phyloP scores from a whole-genome alignment of 2,797 vertebrate genomes.

The Semotilus atromaculatus region DNA sequence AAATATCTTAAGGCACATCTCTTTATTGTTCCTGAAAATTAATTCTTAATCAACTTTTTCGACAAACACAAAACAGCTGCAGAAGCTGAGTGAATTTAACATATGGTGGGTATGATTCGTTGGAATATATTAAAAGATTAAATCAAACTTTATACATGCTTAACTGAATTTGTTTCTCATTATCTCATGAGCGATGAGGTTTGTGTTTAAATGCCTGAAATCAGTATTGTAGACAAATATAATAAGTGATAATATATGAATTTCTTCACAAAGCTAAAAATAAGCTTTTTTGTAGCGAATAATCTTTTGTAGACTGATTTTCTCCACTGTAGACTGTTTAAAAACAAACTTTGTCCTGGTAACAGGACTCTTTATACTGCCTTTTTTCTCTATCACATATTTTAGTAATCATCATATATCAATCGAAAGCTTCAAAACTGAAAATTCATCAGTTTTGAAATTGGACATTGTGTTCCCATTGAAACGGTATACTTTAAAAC shows the following conservation, averaged over 20 bases:
- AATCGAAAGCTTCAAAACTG: too few species aligned
- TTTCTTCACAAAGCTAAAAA: background rate
- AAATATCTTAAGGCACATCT: conserved; percentile 17
- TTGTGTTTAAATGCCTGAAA: background rate
- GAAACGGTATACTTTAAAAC: background rate
- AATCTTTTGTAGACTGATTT: too few species aligned
- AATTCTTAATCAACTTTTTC: background rate
- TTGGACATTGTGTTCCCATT: background rate
- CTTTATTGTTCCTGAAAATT: conserved; percentile 12
- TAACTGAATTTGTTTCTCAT: conserved; percentile 1
- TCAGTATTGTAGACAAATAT: background rate
- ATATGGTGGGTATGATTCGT: conserved; percentile 1
- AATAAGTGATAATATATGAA: background rate
- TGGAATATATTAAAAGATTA: conserved; percentile 11
- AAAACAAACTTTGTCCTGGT: background rate
- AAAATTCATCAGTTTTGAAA: background rate
- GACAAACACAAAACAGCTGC: conserved; percentile 7
- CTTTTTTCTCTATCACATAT: background rate
- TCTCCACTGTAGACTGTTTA: too few species aligned
- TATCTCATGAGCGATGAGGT: background rate
- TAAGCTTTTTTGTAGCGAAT: background rate
- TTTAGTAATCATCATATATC: background rate
- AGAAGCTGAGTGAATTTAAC: background rate
- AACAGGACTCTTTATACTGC: background rate
- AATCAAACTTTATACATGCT: background rate